phyloP scores from a whole-genome alignment of 1,140 invertebrate genomes.

The Aphelinus atriplicis region DNA sequence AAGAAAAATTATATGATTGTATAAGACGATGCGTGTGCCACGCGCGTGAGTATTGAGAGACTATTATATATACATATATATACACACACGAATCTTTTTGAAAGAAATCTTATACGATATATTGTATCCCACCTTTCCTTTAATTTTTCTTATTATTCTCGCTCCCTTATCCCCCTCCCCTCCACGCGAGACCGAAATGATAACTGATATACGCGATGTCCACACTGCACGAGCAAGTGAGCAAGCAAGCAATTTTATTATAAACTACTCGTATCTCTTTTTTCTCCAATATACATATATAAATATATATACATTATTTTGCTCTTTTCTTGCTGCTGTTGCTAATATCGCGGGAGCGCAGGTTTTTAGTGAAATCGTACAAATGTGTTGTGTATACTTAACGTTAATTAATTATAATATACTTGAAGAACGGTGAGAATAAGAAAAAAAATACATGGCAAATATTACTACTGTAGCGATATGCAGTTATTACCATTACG shows the following conservation, averaged over 20 bases:
- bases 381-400: constrained; percentile 67
- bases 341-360: constrained; percentile 45
- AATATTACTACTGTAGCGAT: constrained; percentile 54
- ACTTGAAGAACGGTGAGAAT: constrained; percentile 47
- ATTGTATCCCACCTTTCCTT: neutral
- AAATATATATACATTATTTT: constrained; percentile 25
- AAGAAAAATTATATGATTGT: neutral
- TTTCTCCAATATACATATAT: constrained; percentile 15
- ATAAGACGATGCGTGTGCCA: neutral
- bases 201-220: no score
- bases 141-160: constrained; percentile 1
- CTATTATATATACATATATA: constrained; percentile 30
- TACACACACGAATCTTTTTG: constrained; percentile 13
- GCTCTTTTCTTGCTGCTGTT: constrained; percentile 49
- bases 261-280: constrained; percentile 15
- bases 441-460: neutral
- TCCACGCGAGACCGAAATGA: neutral
- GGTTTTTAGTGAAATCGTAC: constrained; percentile 62
- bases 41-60: neutral
- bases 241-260: constrained; percentile 30
- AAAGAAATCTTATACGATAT: constrained; percentile 17
- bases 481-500: constrained; percentile 51
- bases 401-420: constrained; percentile 63
- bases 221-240: no score
- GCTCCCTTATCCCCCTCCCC: neutral